phyloP scores from a whole-genome alignment of 2,113 vertebrate genomes.

The Butorides virescens region DNA sequence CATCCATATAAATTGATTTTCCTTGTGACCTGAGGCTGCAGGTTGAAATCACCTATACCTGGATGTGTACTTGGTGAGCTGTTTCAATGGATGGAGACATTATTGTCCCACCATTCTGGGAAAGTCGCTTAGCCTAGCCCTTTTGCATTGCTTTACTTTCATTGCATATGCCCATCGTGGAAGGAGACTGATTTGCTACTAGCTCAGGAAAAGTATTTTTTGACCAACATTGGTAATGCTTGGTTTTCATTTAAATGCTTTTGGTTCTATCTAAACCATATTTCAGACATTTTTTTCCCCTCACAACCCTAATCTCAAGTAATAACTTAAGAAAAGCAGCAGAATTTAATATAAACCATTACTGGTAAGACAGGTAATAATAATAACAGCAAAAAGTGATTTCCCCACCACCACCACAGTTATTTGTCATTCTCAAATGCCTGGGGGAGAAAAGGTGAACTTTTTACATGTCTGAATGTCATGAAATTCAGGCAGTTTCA shows the following conservation, averaged over 20 bases:
- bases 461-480: slow-evolving; percentile 51
- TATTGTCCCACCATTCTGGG: background rate
- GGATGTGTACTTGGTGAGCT: background rate
- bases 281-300: background rate
- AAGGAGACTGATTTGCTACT: background rate
- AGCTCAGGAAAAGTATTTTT: background rate
- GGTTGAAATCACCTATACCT: background rate
- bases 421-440: slow-evolving; percentile 52
- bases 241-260: slow-evolving; percentile 45
- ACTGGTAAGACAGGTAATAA: slow-evolving; percentile 60
- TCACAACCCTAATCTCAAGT: slow-evolving; percentile 43
- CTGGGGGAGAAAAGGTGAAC: slow-evolving; percentile 61
- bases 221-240: background rate
- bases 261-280: slow-evolving; percentile 54
- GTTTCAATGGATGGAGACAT: background rate
- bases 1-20: background rate
- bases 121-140: background rate
- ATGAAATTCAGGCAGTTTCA: slow-evolving; percentile 53
- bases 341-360: slow-evolving; percentile 62
- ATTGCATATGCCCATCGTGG: background rate
- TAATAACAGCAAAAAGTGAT: slow-evolving; percentile 60
- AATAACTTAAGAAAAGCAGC: slow-evolving; percentile 53
- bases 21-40: background rate
- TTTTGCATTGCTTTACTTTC: background rate
- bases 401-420: slow-evolving; percentile 22